phyloP scores from a whole-genome alignment of 2,888 invertebrate species.

The Perizoma flavofasciatum region DNA sequence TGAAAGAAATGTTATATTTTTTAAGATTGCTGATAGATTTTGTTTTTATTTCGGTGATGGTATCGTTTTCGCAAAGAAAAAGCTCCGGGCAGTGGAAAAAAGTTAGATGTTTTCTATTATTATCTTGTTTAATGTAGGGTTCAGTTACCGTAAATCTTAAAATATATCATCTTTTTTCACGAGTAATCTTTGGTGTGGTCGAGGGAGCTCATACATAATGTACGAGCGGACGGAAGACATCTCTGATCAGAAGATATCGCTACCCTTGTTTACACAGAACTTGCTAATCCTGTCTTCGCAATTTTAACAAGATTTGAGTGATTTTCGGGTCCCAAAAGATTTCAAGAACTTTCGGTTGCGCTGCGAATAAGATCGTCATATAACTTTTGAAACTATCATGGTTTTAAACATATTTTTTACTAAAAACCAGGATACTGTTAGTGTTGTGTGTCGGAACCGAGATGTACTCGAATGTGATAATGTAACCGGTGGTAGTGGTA shows the following conservation, averaged over 20 bases:
- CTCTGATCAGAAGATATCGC: slow-evolving; percentile 72
- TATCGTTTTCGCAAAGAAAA: slow-evolving; percentile 10
- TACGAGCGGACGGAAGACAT: slow-evolving; percentile 59
- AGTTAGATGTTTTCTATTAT: slow-evolving; percentile 11
- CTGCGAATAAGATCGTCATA: slow-evolving; percentile 4
- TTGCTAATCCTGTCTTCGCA: slow-evolving; percentile 69
- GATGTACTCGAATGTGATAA: too few species aligned
- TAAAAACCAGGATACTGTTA: too few species aligned
- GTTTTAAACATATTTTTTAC: too few species aligned
- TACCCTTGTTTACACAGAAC: slow-evolving; percentile 71
- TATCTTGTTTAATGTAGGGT: slow-evolving; percentile 14
- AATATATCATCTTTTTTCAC: slow-evolving; percentile 20
- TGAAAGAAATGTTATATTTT: slow-evolving; percentile 1
- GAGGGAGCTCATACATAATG: slow-evolving; percentile 73
- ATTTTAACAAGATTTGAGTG: slow-evolving; percentile 75
- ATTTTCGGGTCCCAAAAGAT: slow-evolving; percentile 51
- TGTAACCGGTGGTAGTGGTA: too few species aligned
- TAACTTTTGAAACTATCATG: too few species aligned
- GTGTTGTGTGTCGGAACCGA: too few species aligned
- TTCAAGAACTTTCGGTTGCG: slow-evolving; percentile 39
- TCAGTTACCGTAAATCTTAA: slow-evolving; percentile 22
- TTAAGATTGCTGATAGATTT: not conserved
- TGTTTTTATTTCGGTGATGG: slow-evolving; percentile 5
- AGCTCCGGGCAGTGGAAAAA: not conserved
- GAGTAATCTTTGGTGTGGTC: slow-evolving; percentile 52